Evolutionary conservation across 2,888 invertebrate species (phyloP).

Genomic region (Tetranychus piercei): DNA sequence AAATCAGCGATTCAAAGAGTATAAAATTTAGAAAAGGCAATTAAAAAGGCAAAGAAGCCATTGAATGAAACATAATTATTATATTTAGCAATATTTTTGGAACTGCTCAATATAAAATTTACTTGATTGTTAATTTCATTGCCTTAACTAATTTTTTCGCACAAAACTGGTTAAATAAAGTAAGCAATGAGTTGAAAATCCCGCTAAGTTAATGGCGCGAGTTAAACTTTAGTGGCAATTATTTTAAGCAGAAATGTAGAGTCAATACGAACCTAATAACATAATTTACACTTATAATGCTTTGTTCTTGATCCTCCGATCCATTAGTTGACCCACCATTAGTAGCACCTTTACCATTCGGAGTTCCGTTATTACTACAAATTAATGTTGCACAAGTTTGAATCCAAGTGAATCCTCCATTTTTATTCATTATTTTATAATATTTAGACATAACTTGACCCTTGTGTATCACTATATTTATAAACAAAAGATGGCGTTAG

Average conservation of each 20-base stretch:
- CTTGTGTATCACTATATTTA: conserved; percentile 63
- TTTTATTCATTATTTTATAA: conserved; percentile 86
- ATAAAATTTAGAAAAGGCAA: background rate
- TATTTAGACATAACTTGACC: conserved; percentile 91
- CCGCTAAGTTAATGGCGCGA: too few relatives aligned
- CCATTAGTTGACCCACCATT: background rate
- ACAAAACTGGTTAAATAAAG: background rate
- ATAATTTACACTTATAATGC: conserved; percentile 90
- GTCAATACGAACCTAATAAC: conserved; percentile 42
- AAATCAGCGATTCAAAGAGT: background rate
- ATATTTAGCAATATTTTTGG: too few relatives aligned
- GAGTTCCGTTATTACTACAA: conserved; percentile 36
- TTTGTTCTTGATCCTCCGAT: conserved; percentile 79
- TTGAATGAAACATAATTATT: too few relatives aligned
- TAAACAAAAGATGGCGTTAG: background rate
- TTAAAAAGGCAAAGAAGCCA: background rate
- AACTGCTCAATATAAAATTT: too few relatives aligned
- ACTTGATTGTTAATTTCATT: too few relatives aligned
- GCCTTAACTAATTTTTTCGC: background rate
- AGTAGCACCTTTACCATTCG: background rate
- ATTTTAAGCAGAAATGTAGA: too few relatives aligned
- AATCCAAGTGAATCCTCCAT: conserved; percentile 87
- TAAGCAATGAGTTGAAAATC: background rate
- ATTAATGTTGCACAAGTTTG: conserved; percentile 93
- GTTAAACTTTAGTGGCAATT: too few relatives aligned